phyloP scores from a whole-genome alignment of 2,113 vertebrate genomes.

The Mastomys coucha region DNA sequence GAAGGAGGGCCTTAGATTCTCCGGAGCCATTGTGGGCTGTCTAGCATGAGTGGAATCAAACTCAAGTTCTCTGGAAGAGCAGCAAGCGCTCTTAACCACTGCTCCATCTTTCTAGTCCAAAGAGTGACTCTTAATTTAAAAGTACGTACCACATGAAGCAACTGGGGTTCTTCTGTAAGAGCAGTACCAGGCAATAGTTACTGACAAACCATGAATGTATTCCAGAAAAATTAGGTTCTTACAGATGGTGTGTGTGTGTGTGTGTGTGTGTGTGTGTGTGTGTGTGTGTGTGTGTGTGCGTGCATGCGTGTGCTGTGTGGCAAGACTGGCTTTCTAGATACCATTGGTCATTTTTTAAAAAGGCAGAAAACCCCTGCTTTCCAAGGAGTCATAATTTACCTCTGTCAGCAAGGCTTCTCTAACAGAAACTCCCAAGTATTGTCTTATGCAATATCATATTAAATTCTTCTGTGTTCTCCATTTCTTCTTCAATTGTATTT shows the following conservation, averaged over 20 bases:
- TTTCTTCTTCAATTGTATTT: constrained; percentile 10
- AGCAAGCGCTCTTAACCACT: background rate
- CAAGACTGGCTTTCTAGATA: background rate
- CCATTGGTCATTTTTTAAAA: background rate
- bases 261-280: too few species aligned
- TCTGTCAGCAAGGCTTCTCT: background rate
- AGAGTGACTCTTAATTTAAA: background rate
- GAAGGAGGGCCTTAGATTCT: background rate
- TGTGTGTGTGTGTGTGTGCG: background rate
- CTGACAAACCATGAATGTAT: background rate
- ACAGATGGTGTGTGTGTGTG: background rate
- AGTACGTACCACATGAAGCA: background rate
- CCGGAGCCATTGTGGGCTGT: background rate
- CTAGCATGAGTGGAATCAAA: background rate
- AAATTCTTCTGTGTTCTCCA: constrained; percentile 9
- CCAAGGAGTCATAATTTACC: background rate
- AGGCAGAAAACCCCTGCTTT: background rate
- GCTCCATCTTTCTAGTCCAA: background rate
- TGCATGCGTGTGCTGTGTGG: background rate
- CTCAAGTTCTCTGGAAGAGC: background rate
- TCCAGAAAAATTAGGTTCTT: background rate
- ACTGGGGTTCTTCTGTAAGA: constrained; percentile 22
- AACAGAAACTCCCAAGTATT: background rate
- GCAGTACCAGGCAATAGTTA: background rate
- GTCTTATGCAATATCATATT: background rate